Conservation (phyloP, 2,113 vertebrate species). For the Chloebia gouldiae region DNA sequence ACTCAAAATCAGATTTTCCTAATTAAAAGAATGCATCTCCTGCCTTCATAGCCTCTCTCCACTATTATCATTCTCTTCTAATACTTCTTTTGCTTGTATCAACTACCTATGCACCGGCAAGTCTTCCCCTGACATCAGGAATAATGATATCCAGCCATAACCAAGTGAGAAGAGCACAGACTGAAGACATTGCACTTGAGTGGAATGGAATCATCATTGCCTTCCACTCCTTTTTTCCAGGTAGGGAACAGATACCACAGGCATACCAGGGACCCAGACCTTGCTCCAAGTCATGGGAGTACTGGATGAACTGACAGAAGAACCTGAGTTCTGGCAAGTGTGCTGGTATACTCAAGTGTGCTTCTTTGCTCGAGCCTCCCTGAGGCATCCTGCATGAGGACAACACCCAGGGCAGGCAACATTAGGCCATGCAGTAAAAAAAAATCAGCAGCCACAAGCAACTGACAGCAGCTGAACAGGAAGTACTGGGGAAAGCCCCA, state of each 20-base stretch:
- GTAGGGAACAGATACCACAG: not conserved
- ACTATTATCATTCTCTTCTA: not conserved
- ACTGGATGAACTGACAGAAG: not conserved
- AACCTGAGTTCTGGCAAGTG: not conserved
- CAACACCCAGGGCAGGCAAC: fast-evolving
- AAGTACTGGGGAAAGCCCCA: not conserved
- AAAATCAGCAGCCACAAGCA: not conserved
- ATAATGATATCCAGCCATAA: not conserved
- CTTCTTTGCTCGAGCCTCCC: not conserved
- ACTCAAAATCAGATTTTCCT: not conserved
- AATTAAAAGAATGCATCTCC: not conserved
- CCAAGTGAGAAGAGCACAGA: not conserved
- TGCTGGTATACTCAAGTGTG: not conserved
- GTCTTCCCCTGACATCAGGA: not conserved
- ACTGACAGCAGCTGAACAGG: not conserved
- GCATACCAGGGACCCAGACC: not conserved
- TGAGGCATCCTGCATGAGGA: not conserved
- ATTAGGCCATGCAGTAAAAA: not conserved
- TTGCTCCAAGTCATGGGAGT: not conserved
- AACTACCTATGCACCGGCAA: not conserved
- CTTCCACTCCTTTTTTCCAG: not conserved
- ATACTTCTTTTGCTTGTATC: not conserved
- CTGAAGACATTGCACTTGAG: not conserved
- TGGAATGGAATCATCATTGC: not conserved
- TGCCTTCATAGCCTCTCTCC: not conserved